Conservation (phyloP, 2,797 vertebrate species). For the Ptychobarbus kaznakovi region DNA sequence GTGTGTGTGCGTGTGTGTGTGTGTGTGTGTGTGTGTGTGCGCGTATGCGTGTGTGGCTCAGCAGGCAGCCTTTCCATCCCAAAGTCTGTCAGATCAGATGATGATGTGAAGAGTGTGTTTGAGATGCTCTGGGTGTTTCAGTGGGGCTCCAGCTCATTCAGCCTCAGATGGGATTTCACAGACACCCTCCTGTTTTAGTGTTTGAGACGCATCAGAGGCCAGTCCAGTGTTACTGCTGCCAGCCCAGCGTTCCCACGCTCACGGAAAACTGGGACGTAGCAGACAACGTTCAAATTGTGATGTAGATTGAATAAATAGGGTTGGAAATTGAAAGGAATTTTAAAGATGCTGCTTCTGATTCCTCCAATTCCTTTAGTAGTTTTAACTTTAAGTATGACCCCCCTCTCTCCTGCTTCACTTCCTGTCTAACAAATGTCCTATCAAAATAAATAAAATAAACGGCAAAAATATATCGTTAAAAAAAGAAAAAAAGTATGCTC, state of each 20-base stretch:
- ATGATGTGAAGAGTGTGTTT: conserved; percentile 17
- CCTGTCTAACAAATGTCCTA: no score
- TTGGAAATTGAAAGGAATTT: neutral
- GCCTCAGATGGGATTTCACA: conserved; percentile 14
- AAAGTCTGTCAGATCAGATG: conserved; percentile 21
- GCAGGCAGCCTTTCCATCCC: conserved; percentile 10
- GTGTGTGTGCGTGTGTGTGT: no score
- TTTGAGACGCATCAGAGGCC: neutral
- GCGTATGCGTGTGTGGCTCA: neutral
- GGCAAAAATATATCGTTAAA: no score
- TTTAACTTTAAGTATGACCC: neutral
- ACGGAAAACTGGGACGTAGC: neutral
- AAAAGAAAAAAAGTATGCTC: no score
- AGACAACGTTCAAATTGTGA: no score
- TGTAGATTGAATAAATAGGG: neutral
- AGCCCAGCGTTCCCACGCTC: neutral
- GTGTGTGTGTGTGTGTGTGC: no score
- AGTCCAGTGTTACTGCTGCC: neutral
- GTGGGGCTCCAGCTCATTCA: neutral
- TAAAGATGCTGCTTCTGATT: neutral
- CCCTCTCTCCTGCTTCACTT: no score
- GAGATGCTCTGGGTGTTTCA: neutral
- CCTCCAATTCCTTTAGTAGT: neutral
- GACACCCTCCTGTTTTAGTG: conserved; percentile 14
- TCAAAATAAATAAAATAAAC: no score